Conservation (phyloP, 2,113 vertebrate genomes). For the Nematolebias whitei region DNA sequence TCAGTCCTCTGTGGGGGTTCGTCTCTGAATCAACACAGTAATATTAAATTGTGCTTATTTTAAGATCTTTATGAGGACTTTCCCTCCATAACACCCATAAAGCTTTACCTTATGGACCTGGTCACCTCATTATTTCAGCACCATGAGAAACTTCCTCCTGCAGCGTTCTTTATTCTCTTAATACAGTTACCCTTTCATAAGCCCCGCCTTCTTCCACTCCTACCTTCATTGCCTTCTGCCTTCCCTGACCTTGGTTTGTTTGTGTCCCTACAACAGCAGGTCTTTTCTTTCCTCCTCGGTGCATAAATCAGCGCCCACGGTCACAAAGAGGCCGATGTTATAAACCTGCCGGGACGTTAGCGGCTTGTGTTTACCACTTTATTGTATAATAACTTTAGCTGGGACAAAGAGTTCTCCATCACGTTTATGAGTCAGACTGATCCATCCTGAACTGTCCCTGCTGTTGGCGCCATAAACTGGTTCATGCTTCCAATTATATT, state of each 20-base stretch:
- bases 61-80: not conserved
- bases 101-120: not conserved
- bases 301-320: not conserved
- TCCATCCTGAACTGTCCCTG: slow-evolving; percentile 42
- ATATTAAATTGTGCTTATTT: not conserved
- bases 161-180: not conserved
- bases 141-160: not conserved
- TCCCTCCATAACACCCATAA: not conserved
- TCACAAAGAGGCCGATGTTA: not conserved
- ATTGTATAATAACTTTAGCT: not conserved
- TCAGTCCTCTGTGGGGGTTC: slow-evolving; percentile 8
- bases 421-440: slow-evolving; percentile 22
- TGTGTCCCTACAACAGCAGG: not conserved
- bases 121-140: not conserved
- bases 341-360: not conserved
- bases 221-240: not conserved
- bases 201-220: not conserved
- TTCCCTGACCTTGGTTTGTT: not conserved
- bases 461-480: too few species aligned
- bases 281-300: not conserved
- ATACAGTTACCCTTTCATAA: not conserved
- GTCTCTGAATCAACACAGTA: slow-evolving; percentile 2
- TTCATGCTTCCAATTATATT: too few species aligned
- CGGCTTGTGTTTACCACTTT: not conserved
- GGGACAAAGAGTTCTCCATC: slow-evolving; percentile 11